Base-by-base conservation (phyloP, 2,888 invertebrate species). In the Panzeria rudis region DNA sequence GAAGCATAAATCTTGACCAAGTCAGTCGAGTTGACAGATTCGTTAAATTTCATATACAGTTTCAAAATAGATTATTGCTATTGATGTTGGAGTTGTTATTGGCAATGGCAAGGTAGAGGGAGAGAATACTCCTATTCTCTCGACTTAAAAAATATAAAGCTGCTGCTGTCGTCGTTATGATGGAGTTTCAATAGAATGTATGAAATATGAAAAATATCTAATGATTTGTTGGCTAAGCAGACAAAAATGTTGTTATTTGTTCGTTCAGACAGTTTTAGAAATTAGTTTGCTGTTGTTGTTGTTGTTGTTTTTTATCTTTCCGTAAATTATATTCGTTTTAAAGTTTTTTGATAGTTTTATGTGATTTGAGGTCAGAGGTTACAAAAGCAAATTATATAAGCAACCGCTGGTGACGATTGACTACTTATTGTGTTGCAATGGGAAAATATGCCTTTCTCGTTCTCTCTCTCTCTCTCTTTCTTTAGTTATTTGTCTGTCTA, bases 1-100 rank as follows among this genome's bases (percentile, higher is more conserved):
- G 17, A 59, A 61, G 64, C 85, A 85, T 85, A 85, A 85, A 85
- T 85, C 85, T 82, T 85, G 75, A 59, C 78, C 75, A 66, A 85
- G 85, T 82, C 85, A 82, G 77, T 82, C 75, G 75, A 82, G 85
- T 85, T 85, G 85, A 85, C 85, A 85, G 82, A 85, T 85, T 85
- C 82, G 85, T 85, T 85, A 85, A 79, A 79, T 82, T 82, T 82
- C 62, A 75, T 59, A 78, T 52, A 71, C 35, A 71, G 59, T 80
- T 80, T 84, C 75, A 79, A 66, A 80, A 50, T 76, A 59, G 23
- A 61, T 23, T 68, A 20, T 72, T 44, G 15, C 11, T 72, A 7
- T 17, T 64, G 50, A 17, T 56, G 20, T 44, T 54, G 41, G 20
- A 64, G 50, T 69, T 35, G 23, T 17, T 5, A 4, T 20, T 61